These are phyloP conservation scores for Tachina grossa DNA, from an alignment of 2,888 invertebrate genomes.

Conservation along the genomic window DNA sequence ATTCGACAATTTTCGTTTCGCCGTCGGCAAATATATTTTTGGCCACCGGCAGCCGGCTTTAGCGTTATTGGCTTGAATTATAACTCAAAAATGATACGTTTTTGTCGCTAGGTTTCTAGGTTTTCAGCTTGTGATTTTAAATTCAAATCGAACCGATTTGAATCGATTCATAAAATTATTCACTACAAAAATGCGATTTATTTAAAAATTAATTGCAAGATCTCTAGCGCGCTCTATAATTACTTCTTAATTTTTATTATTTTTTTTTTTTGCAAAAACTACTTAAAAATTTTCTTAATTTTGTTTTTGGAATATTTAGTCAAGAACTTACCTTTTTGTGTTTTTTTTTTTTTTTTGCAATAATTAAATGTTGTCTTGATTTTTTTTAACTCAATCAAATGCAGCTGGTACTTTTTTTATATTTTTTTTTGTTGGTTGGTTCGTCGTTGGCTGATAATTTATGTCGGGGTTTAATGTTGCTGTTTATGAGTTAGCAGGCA, in stretches of 20 bases:
- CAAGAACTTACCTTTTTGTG: conserved; percentile 41
- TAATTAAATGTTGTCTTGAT: conserved; percentile 21
- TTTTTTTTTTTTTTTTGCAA: not conserved
- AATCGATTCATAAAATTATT: not conserved
- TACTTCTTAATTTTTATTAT: too few relatives aligned
- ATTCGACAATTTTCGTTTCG: not conserved
- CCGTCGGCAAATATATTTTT: not conserved
- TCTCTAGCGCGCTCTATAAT: too few relatives aligned
- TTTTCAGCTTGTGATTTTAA: not conserved
- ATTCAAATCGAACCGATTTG: not conserved
- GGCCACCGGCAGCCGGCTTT: conserved; percentile 1
- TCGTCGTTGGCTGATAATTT: conserved; percentile 22
- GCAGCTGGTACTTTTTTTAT: conserved; percentile 38
- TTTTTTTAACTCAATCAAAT: conserved; percentile 29
- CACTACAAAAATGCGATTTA: too few relatives aligned
- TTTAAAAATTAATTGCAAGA: too few relatives aligned
- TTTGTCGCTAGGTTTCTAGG: too few relatives aligned
- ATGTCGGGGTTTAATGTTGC: conserved; percentile 40
- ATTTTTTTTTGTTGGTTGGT: conserved; percentile 1
- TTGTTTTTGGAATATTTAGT: not conserved
- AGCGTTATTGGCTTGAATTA: too few relatives aligned
- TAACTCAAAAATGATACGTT: too few relatives aligned
- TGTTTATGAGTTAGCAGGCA: conserved; percentile 26
- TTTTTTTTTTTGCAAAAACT: not conserved
- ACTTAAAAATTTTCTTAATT: not conserved